Base-by-base conservation (phyloP, 2,797 vertebrate genomes). In the Sebastes dallii region DNA sequence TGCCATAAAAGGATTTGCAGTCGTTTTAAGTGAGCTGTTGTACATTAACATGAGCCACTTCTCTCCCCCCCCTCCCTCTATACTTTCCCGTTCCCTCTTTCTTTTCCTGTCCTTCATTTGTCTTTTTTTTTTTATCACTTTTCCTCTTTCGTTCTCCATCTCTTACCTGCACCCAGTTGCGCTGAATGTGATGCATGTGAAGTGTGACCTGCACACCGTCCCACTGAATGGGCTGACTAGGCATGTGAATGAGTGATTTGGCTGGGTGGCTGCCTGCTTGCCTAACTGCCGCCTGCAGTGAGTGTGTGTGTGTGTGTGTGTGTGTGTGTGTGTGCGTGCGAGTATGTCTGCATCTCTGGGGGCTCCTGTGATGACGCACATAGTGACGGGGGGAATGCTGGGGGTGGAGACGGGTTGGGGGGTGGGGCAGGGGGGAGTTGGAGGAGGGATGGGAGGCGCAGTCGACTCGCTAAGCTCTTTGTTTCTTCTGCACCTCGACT, bases 291-390 rank as follows among this genome's bases (percentile, higher is more conserved):
- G 81, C 80, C 75, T 80, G 84, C 78, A 64, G 54, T 46, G 81
- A n/a, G 80, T 79, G 65, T 64, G 71, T 77, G 77, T 34, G 72
- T 54, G 82, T n/a, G n/a, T n/a, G n/a, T n/a, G n/a, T n/a, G n/a
- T 24, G 24, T 24, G 24, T 66, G 71, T 27, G 77, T 66, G 72
- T 27, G 77, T 69, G 34, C 7, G 32, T 62, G 58, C 14, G 16
- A 54, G 75, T 73, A 1, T 62, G 74, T 77, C 56, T 82, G 72
- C 73, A 83, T 94, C 93, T 95, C 93, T 92, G 88, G 94, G 94
- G 94, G 94, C 93, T 94, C 93, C 93, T 83, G 85, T 65, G 86
- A 94, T 95, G 95, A 94, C 95, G 94, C 95, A 95, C 92, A 78
- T 89, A 22, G 91, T 94, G 93, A 94, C 92, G 94, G 89, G 82